Base-by-base conservation (phyloP, 2,797 vertebrate species). In the Silurus aristotelis region DNA sequence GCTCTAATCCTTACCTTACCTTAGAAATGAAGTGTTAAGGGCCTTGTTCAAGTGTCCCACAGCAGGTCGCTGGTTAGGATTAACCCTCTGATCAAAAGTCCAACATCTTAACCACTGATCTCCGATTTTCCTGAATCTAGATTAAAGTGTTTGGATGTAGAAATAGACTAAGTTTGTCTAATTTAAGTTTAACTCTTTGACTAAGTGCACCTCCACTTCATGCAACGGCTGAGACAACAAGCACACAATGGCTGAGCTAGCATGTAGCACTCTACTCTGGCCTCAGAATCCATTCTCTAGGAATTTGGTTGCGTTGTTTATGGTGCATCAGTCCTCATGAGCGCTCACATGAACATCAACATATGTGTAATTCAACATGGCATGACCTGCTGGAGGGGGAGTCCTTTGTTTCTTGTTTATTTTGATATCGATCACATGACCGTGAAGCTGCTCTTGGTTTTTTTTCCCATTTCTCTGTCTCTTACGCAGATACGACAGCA, bases 351-450 rank as follows among this genome's bases (percentile, higher is more conserved):
- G 20, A 66, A n/a, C 14, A 25, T 15, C 15, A 13, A 17, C n/a
- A 9, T 56, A 20, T 55, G 63, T 27, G 72, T 60, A 58, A 58
- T 70, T 77, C 64, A 1, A 92, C 90, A 87, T 86, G 83, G 88
- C 90, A 91, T 89, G 90, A 77, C 63, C 71, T 76, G 66, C 31
- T 46, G 77, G 84, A 61, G 31, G 31, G 63, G 67, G 19, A 20
- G 25, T 15, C 68, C 84, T 93, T 92, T 91, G 90, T 88, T 76
- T 73, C 86, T 87, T 92, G 89, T 92, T 92, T 92, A 87, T 91
- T 81, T 87, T 85, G 68, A 89, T 92, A 83, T 43, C 52, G 68
- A 89, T 94, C 92, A 92, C 91, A 78, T 92, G 90, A 92, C 88
- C 80, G 61, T 84, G 86, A 82, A 85, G 80, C 84, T 67, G 14